phyloP scores from a whole-genome alignment of 2,113 vertebrate species.

The Anarhynchus alexandrinus region DNA sequence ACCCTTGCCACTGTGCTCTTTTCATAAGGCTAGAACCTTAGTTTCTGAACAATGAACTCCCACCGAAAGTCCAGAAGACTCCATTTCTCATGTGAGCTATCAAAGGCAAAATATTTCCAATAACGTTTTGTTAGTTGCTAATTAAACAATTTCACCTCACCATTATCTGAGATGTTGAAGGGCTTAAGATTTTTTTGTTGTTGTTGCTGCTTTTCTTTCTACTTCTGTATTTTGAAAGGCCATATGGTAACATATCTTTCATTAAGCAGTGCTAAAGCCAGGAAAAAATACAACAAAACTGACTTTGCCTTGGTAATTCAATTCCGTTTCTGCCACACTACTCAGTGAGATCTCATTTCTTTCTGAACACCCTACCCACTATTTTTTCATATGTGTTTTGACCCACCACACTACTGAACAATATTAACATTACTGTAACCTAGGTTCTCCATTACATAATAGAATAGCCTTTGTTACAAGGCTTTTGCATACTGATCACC shows the following conservation, averaged over 20 bases:
- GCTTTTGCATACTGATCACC: background rate
- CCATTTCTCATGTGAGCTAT: background rate
- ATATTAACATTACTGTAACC: background rate
- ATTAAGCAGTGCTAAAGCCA: background rate
- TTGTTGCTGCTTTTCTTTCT: background rate
- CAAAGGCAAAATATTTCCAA: background rate
- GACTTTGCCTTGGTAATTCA: background rate
- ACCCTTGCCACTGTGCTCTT: background rate
- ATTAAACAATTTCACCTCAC: background rate
- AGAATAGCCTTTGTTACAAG: background rate
- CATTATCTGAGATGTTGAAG: background rate
- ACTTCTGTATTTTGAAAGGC: background rate
- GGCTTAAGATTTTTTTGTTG: background rate
- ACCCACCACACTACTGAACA: background rate
- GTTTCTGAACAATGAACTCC: background rate
- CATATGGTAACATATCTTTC: background rate
- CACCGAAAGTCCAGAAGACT: background rate
- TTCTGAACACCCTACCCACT: fast-evolving
- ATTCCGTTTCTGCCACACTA: fast-evolving
- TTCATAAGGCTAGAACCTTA: background rate
- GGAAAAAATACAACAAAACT: background rate
- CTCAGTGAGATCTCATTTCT: background rate
- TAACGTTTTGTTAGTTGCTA: background rate
- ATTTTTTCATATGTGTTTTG: background rate
- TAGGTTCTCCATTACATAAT: background rate